Conservation (phyloP, 2,888 invertebrate genomes). For the Hemicrepidius hirtus region DNA sequence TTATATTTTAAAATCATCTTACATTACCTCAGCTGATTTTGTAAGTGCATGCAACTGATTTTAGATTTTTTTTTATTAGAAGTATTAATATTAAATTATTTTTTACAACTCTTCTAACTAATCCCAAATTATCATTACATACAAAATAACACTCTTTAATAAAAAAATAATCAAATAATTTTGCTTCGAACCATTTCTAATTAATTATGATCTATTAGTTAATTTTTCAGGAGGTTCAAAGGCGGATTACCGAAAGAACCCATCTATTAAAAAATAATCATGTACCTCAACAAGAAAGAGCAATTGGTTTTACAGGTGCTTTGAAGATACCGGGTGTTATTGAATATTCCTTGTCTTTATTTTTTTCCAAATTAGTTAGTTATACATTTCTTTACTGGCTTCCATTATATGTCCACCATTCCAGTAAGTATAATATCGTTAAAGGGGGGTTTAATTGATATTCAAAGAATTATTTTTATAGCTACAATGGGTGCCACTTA, state of each 20-base stretch:
- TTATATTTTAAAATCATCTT: conserved; percentile 55
- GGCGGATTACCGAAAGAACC: conserved; percentile 64
- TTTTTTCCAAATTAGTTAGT: conserved; percentile 97
- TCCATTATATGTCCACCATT: conserved; percentile 89
- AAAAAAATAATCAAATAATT: background rate
- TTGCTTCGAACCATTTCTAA: background rate
- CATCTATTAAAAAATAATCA: conserved; percentile 60
- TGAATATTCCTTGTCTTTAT: conserved; percentile 93
- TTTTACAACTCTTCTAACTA: too few relatives aligned
- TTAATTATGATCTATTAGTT: conserved; percentile 29
- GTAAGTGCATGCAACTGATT: conserved; percentile 63
- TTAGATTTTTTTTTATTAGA: conserved; percentile 12
- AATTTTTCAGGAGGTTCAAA: conserved; percentile 67
- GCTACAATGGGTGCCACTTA: conserved; percentile 80
- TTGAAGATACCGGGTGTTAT: conserved; percentile 92
- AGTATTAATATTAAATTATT: too few relatives aligned
- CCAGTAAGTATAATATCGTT: conserved; percentile 79
- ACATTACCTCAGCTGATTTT: conserved; percentile 60
- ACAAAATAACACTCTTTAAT: background rate
- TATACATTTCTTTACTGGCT: conserved; percentile 99
- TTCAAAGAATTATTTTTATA: conserved; percentile 66
- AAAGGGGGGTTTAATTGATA: background rate
- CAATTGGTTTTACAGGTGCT: conserved; percentile 87
- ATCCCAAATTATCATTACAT: conserved; percentile 9
- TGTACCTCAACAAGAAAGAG: conserved; percentile 69